These are phyloP conservation scores for Hirtodrosophila trivittata DNA, from an alignment of 2,888 invertebrate genomes.

Conservation along the genomic window DNA sequence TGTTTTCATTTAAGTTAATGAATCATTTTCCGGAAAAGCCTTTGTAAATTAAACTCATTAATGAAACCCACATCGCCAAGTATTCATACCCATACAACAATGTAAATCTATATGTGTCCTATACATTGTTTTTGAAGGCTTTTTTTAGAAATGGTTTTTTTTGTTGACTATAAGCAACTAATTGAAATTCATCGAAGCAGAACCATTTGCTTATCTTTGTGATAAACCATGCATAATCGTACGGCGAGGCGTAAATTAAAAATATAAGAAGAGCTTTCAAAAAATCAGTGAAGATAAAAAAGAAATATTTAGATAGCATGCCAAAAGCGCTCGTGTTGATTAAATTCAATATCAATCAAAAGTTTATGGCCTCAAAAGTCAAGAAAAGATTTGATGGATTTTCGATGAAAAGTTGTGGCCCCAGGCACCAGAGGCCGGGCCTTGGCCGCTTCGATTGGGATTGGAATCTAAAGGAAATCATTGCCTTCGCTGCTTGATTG, in stretches of 20 bases:
- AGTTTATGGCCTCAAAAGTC: constrained; percentile 81
- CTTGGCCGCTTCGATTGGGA: constrained; percentile 13
- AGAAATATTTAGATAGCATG: constrained; percentile 24
- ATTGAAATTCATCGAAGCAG: constrained; percentile 77
- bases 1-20: constrained; percentile 15
- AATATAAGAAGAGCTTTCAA: constrained; percentile 59
- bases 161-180: constrained; percentile 68
- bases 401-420: constrained; percentile 60
- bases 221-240: constrained; percentile 77
- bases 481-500: constrained; percentile 68
- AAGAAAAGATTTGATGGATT: constrained; percentile 70
- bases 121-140: background rate
- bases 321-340: constrained; percentile 70
- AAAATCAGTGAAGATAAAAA: constrained; percentile 9
- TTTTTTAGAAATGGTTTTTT: constrained; percentile 32
- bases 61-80: no score
- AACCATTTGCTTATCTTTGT: constrained; percentile 78
- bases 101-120: no score
- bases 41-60: no score
- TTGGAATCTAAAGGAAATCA: constrained; percentile 66
- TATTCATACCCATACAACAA: no score
- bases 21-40: no score
- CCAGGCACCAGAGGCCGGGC: constrained; percentile 38
- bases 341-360: constrained; percentile 79
- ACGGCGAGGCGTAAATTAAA: constrained; percentile 77